These are phyloP conservation scores for Chondrosia reniformis DNA, from an alignment of 37 sponge, comb jelly and placozoan species.

Conservation along the genomic window DNA sequence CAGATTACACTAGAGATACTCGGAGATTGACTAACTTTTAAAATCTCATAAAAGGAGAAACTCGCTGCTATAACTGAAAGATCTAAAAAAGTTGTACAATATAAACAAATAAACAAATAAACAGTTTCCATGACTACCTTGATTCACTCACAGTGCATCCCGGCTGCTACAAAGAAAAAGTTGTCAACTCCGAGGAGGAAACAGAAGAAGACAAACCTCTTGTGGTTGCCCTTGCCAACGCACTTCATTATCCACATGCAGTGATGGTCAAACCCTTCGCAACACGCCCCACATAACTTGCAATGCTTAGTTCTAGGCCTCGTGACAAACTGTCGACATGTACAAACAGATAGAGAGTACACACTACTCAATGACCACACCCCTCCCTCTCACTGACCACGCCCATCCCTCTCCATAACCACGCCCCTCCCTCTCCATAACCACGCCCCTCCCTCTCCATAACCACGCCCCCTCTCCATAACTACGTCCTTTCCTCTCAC, in stretches of 20 bases:
- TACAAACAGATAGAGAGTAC: background rate
- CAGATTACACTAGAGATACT: background rate
- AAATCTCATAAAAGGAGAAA: background rate
- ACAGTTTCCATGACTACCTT: background rate
- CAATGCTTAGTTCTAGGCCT: constrained; percentile 74
- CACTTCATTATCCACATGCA: constrained; percentile 80
- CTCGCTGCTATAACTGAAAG: background rate
- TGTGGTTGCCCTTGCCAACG: constrained; percentile 71
- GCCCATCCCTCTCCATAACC: too few relatives aligned
- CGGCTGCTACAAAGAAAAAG: constrained; percentile 49
- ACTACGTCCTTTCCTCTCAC: too few relatives aligned
- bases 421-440: too few relatives aligned
- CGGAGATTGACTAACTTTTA: too few relatives aligned
- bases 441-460: too few relatives aligned
- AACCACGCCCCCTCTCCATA: too few relatives aligned
- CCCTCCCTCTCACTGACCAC: too few relatives aligned
- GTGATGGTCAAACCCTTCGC: constrained; percentile 83
- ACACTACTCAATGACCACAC: too few relatives aligned
- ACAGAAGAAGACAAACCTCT: constrained; percentile 59
- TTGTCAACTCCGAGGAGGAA: constrained; percentile 43
- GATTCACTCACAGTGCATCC: background rate
- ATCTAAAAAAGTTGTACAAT: background rate
- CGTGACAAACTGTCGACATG: constrained; percentile 57
- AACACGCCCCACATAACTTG: constrained; percentile 68
- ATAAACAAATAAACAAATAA: background rate